Evolutionary conservation across 2,113 vertebrate genomes (phyloP).

Genomic region (Eudyptes chrysolophus): DNA sequence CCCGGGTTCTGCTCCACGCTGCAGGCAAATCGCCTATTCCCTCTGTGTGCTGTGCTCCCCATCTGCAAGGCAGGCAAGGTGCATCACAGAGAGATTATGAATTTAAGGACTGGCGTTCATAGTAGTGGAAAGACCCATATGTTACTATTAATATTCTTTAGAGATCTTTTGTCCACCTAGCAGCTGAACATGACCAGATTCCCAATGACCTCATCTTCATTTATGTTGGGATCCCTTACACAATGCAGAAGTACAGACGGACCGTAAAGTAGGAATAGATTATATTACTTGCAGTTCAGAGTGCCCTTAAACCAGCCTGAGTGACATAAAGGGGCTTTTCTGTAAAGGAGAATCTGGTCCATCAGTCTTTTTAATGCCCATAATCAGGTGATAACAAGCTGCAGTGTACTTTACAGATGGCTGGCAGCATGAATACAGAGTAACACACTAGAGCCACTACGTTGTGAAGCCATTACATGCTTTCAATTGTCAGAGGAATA

Average conservation of each 20-base stretch:
- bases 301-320: background rate
- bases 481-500: background rate
- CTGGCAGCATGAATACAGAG: background rate
- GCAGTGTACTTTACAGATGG: conserved; percentile 31
- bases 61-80: background rate
- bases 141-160: background rate
- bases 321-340: background rate
- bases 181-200: background rate
- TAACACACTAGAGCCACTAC: background rate
- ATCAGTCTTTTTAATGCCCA: background rate
- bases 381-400: conserved; percentile 8
- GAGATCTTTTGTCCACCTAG: background rate
- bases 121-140: background rate
- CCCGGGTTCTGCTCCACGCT: background rate
- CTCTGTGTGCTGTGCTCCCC: background rate
- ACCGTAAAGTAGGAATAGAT: background rate
- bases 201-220: background rate
- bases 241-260: background rate
- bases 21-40: background rate
- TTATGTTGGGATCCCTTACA: background rate
- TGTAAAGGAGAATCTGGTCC: background rate
- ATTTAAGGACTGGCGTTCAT: background rate
- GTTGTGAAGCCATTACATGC: background rate
- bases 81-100: background rate
- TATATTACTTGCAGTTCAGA: background rate